phyloP scores from a whole-genome alignment of 2,113 vertebrate species.

The Crotalus helleri region DNA sequence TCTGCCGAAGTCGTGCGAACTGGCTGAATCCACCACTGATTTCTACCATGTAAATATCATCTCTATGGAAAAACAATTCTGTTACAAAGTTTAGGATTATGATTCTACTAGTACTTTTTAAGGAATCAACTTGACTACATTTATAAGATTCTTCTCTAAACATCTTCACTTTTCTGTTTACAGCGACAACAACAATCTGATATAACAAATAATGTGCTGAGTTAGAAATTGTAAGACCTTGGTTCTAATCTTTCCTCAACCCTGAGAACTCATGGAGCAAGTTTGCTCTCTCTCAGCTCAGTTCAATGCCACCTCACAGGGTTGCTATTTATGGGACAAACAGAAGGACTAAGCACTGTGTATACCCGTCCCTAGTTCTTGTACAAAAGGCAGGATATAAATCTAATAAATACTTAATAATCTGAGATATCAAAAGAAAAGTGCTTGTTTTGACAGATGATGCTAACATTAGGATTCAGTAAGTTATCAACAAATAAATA shows the following conservation, averaged over 20 bases:
- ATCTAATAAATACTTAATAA: background rate
- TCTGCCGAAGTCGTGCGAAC: no score
- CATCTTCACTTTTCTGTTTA: background rate
- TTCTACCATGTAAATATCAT: background rate
- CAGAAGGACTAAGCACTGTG: background rate
- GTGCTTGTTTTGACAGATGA: background rate
- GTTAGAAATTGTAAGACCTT: background rate
- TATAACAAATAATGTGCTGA: background rate
- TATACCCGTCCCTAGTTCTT: background rate
- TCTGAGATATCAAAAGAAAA: background rate
- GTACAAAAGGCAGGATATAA: background rate
- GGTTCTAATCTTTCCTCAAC: background rate
- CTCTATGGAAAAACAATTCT: background rate
- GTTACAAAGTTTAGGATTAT: background rate
- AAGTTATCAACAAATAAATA: background rate
- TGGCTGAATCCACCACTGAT: no score
- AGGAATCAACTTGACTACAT: background rate
- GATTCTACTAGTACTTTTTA: background rate
- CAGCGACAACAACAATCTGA: background rate
- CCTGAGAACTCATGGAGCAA: background rate
- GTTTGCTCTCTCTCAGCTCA: background rate
- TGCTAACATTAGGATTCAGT: background rate
- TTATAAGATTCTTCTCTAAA: background rate
- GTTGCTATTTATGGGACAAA: background rate
- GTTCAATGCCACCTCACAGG: background rate